Evolutionary conservation across 2,113 vertebrate genomes (phyloP), one percentile per base, ranked within the genome.

Genomic region (Donacobius atricapilla): DNA sequence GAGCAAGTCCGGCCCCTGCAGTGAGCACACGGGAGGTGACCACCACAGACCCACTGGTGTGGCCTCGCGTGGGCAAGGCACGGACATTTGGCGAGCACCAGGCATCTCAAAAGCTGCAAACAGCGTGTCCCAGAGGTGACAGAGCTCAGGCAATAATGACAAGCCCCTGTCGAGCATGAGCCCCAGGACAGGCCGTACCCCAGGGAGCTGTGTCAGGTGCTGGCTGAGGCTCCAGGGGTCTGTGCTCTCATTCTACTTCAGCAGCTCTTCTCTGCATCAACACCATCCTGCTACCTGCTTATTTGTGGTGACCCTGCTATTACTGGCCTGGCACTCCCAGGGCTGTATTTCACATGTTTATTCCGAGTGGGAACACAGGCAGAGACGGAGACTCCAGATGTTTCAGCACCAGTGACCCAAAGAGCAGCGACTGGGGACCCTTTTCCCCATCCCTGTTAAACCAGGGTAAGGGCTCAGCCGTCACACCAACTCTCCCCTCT

Each of bases 41-140:
- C 11, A 11, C 44, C 64, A 7, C 33, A 39, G 27, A 39, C 39
- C 14, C 42, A 15, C 61, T 3, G 35, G 5, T 5, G 24, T 21
- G 39, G 39, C 60, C 42, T 8, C 2, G 1, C 15, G 1, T 0
- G 7, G 37, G 13, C 28, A 22, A 35, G 47, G 39, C 68, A 68
- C 3, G 3, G 82, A 33, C 0, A 1, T 44, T 31, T 25, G 48
- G 58, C 1, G 33, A 76, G 48, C 40, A 56, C 50, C 60, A 48
- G 5, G 3, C 35, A 21, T 3, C 60, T 30, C 73, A 21, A 69
- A 64, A 44, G 7, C 70, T 47, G 53, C 71, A 33, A 6, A 9
- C 1, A 25, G 57, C 17, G 16, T 2, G 1, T 54, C 33, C 25
- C 83, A 70, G 65, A n/a, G 60, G 56, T 0, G 3, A 48, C 20